Conservation (phyloP, 2,113 vertebrate genomes). For the Australoheros scitulus region DNA sequence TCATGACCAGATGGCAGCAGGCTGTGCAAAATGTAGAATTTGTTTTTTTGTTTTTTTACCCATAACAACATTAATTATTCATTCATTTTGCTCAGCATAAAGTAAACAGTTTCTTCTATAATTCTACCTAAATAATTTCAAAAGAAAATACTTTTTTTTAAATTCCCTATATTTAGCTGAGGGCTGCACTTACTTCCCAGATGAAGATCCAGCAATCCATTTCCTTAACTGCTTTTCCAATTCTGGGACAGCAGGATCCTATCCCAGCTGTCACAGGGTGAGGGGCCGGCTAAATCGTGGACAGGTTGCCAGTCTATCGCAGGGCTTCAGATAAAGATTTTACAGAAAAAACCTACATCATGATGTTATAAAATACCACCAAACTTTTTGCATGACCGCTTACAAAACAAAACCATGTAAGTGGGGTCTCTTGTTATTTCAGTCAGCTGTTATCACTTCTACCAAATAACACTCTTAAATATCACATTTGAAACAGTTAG, state of each 20-base stretch:
- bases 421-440: too few relatives aligned
- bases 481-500: background rate
- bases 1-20: background rate
- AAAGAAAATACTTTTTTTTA: background rate
- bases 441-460: background rate
- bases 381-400: background rate
- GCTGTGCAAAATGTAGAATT: background rate
- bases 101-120: fast-evolving
- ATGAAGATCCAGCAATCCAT: too few relatives aligned
- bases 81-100: background rate
- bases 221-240: too few relatives aligned
- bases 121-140: background rate
- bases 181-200: too few relatives aligned
- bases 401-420: background rate
- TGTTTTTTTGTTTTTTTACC: background rate
- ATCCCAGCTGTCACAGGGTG: background rate
- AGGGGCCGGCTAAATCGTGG: background rate
- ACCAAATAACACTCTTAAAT: background rate
- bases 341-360: fast-evolving
- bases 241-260: too few relatives aligned
- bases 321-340: background rate
- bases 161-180: background rate
- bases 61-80: background rate
- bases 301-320: background rate
- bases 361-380: background rate